A percentile compares a stretch with the other conserved stretches of the same genome.
phyloP scores from a whole-genome alignment of 2,113 vertebrate genomes.

The Dissostichus mawsoni region DNA sequence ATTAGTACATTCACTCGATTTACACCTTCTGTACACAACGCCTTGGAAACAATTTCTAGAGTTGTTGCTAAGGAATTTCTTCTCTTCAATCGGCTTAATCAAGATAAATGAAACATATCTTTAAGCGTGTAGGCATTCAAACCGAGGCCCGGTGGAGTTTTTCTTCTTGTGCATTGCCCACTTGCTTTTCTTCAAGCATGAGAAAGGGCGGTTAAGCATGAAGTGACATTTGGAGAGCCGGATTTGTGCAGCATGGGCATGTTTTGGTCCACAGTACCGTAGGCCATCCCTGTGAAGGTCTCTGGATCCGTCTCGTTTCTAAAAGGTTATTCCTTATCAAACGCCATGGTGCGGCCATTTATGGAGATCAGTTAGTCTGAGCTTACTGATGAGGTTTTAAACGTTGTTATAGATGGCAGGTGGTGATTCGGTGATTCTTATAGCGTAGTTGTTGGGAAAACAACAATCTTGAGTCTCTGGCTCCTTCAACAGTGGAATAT shows the following conservation, averaged over 20 bases:
- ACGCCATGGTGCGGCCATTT: slow-evolving; percentile 54
- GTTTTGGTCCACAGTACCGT: slow-evolving; percentile 63
- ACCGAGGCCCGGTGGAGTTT: slow-evolving; percentile 48
- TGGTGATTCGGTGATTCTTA: slow-evolving; percentile 11
- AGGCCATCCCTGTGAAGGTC: slow-evolving; percentile 67
- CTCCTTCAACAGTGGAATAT: too few relatives aligned
- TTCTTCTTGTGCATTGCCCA: slow-evolving; percentile 56
- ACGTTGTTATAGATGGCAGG: slow-evolving; percentile 37
- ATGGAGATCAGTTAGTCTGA: slow-evolving; percentile 46
- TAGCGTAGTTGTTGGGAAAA: too few relatives aligned
- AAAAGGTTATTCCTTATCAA: slow-evolving; percentile 75
- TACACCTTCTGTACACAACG: neutral
- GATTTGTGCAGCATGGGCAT: slow-evolving; percentile 73
- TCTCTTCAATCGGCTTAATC: slow-evolving; percentile 32
- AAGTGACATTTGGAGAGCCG: slow-evolving; percentile 81
- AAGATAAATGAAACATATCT: slow-evolving; percentile 57
- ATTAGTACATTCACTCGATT: neutral
- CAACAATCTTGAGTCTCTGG: too few relatives aligned
- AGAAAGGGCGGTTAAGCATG: slow-evolving; percentile 77
- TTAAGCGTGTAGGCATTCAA: slow-evolving; percentile 73
- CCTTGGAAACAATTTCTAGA: slow-evolving; percentile 10
- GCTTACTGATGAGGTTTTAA: slow-evolving; percentile 45
- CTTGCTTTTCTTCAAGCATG: slow-evolving; percentile 72
- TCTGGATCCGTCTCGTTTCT: slow-evolving; percentile 59
- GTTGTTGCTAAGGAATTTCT: slow-evolving; percentile 12